Conservation (phyloP, 1,140 invertebrate species). For the Bombus fervidus region DNA sequence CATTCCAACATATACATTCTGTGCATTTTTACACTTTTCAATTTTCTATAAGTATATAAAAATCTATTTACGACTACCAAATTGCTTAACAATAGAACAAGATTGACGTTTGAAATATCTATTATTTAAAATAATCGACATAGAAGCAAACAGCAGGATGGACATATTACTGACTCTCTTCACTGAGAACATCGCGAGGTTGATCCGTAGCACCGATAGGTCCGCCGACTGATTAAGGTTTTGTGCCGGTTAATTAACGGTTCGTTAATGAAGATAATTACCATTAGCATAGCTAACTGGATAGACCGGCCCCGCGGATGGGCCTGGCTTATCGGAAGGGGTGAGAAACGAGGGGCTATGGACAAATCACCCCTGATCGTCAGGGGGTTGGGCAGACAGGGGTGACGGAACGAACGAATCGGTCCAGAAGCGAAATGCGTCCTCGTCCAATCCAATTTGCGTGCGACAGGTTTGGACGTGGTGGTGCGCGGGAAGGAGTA, state of each 20-base stretch:
- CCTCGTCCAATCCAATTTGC: conserved; percentile 72
- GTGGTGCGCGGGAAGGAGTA: conserved; percentile 22
- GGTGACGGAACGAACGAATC: conserved; percentile 38
- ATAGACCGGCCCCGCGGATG: conserved; percentile 6
- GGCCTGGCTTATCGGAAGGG: not conserved
- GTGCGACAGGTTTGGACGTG: conserved; percentile 23
- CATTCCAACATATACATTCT: no score
- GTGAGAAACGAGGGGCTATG: conserved; percentile 13
- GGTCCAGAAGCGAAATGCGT: conserved; percentile 54
- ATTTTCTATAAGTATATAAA: no score
- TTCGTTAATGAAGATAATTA: conserved; percentile 68
- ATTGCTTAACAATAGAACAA: no score
- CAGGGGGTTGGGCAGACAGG: not conserved
- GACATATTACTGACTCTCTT: not conserved
- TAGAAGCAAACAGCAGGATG: no score
- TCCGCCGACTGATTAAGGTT: conserved; percentile 41
- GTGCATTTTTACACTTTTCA: no score
- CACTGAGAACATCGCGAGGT: not conserved
- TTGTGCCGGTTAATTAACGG: conserved; percentile 59
- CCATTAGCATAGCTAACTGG: conserved; percentile 56
- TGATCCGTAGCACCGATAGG: conserved; percentile 12
- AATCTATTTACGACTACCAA: no score
- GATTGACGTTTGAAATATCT: no score
- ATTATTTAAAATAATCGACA: no score
- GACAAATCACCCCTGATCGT: conserved; percentile 29